Percentiles rank a stretch among this genome's conserved stretches.
phyloP scores from a whole-genome alignment of 1,140 invertebrate genomes.

The Drosophila hydei region DNA sequence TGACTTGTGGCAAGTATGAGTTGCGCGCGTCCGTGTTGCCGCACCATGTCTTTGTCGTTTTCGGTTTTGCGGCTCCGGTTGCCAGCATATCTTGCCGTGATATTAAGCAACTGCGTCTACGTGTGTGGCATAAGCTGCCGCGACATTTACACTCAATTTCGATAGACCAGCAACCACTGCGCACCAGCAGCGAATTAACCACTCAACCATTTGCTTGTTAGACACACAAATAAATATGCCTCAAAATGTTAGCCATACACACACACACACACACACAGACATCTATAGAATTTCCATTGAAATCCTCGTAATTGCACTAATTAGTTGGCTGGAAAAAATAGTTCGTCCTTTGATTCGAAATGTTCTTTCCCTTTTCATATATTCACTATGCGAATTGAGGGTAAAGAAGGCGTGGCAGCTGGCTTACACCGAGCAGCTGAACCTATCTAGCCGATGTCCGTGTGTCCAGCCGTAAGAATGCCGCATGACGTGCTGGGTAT shows the following conservation, averaged over 20 bases:
- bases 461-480: too few species aligned
- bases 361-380: background rate
- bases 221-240: slow-evolving; percentile 38
- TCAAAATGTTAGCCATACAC: background rate
- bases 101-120: slow-evolving; percentile 75
- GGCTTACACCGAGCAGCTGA: too few species aligned
- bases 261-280: background rate
- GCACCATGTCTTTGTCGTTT: slow-evolving; percentile 51
- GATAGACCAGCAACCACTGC: slow-evolving; percentile 32
- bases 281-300: background rate
- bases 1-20: slow-evolving; percentile 59
- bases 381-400: too few species aligned
- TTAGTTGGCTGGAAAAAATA: slow-evolving; percentile 26
- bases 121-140: slow-evolving; percentile 76
- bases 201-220: slow-evolving; percentile 19
- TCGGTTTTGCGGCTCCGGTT: slow-evolving; percentile 54
- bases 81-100: slow-evolving; percentile 56
- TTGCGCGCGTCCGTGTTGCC: slow-evolving; percentile 1
- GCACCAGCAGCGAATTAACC: slow-evolving; percentile 30
- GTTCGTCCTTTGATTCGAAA: background rate
- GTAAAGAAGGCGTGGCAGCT: background rate
- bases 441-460: too few species aligned
- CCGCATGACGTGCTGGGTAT: too few species aligned
- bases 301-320: slow-evolving; percentile 22
- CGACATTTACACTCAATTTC: slow-evolving; percentile 69